Evolutionary conservation across 2,113 vertebrate species (phyloP), one percentile per base, ranked within the genome.

Genomic region (Isurus oxyrinchus): DNA sequence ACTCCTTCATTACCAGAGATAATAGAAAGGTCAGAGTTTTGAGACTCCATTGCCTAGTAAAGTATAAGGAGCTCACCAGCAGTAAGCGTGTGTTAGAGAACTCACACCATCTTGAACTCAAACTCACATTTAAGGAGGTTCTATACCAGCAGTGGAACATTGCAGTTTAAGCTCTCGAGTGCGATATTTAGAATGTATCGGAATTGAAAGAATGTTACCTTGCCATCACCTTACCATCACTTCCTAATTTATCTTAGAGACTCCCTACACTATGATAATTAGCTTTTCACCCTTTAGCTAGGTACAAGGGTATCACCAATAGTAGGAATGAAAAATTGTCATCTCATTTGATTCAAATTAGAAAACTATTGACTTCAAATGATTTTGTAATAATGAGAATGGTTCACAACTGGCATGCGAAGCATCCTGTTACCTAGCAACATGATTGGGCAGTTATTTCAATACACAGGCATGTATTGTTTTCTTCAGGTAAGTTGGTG

Each of bases 381-480:
- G n/a, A 40, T 8, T 63, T 94, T 94, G 59, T 5, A 63, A 94
- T 40, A 63, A 61, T 57, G 27, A 61, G 14, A 14, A 61, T 61
- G 61, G 88, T 61, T 93, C 31, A 59, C 57, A 31, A n/a, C 27
- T 61, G 59, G 90, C 10, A 7, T 25, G 8, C 87, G 16, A 93
- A 57, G 35, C 88, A 19, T 61, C 35, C 31, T 35, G 88, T 93
- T 93, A 93, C 55, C 59, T 94, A 94, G 35, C 90, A 94, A 94
- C 90, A 16, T 40, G 6, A 63, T 40, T 23, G 90, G 59, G 59
- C 59, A 94, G 90, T 31, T 63, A 94, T 94, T 40, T 94, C 59
- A n/a, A n/a, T n/a, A 40, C n/a, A 66, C 35, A 63, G 35, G 35
- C 59, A 63, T 94, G 59, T 93, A n/a, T 94, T 94, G 57, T 66